Conservation (phyloP, 1,140 invertebrate genomes). For the Solen grandis region DNA sequence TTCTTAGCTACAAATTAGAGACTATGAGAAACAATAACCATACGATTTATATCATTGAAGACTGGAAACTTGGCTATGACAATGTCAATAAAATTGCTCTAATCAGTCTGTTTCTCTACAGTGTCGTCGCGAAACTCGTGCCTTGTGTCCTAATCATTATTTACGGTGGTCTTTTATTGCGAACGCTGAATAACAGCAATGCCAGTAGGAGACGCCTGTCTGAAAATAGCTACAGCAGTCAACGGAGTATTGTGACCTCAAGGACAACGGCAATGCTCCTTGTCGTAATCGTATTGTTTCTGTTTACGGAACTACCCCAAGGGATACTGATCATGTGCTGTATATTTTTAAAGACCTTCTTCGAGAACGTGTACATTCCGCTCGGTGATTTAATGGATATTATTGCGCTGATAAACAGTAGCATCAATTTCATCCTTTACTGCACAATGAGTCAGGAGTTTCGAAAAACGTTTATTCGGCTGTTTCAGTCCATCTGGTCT, state of each 20-base stretch:
- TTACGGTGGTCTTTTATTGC: constrained; percentile 80
- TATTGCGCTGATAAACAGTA: constrained; percentile 93
- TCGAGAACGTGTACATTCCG: constrained; percentile 76
- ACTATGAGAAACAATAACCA: constrained; percentile 29
- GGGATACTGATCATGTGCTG: constrained; percentile 81
- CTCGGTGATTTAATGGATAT: constrained; percentile 96
- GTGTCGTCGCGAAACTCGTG: constrained; percentile 77
- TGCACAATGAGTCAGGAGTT: constrained; percentile 97
- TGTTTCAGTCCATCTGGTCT: constrained; percentile 81
- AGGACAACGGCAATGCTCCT: constrained; percentile 95
- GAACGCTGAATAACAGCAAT: constrained; percentile 73
- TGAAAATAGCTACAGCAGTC: constrained; percentile 47
- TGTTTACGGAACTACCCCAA: constrained; percentile 92
- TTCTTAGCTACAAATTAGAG: constrained; percentile 75
- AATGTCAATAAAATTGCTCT: constrained; percentile 61
- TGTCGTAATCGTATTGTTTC: constrained; percentile 91
- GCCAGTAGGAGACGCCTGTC: constrained; percentile 66
- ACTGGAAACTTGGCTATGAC: constrained; percentile 60
- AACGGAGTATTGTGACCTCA: constrained; percentile 85
- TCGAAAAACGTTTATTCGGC: constrained; percentile 88
- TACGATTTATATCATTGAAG: constrained; percentile 57
- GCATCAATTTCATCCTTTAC: constrained; percentile 96
- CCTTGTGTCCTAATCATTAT: constrained; percentile 81
- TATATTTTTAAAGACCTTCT: constrained; percentile 67
- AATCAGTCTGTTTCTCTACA: constrained; percentile 75